These are phyloP conservation scores for Papilio machaon DNA, from an alignment of 1,140 invertebrate genomes.

Conservation along the genomic window DNA sequence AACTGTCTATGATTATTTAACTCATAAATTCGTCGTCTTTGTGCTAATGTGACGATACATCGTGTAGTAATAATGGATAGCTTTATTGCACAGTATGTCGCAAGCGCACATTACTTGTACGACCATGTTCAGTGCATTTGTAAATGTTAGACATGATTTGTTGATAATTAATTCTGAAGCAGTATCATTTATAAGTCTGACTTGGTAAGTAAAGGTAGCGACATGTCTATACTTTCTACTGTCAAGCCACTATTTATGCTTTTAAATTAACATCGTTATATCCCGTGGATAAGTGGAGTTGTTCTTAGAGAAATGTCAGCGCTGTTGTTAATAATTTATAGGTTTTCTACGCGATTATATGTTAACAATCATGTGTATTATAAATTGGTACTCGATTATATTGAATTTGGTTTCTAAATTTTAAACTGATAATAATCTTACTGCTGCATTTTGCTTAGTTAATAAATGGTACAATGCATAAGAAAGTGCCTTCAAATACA, in stretches of 20 bases:
- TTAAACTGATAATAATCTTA: neutral
- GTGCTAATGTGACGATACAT: conserved; percentile 36
- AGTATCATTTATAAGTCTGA: conserved; percentile 24
- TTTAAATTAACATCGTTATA: conserved; percentile 36
- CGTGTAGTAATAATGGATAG: conserved; percentile 29
- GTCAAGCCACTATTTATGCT: conserved; percentile 50
- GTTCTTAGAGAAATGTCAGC: conserved; percentile 28
- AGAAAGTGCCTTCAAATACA: neutral
- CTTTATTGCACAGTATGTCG: conserved; percentile 34
- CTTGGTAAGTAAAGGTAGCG: conserved; percentile 17
- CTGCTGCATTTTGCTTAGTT: neutral
- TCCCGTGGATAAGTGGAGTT: conserved; percentile 31
- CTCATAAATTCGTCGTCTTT: conserved; percentile 26
- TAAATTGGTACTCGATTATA: neutral
- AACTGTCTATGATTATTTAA: neutral
- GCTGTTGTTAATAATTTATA: conserved; percentile 20
- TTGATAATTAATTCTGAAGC: conserved; percentile 37
- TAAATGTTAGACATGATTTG: conserved; percentile 39
- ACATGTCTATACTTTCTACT: conserved; percentile 50
- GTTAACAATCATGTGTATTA: neutral
- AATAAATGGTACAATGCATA: neutral
- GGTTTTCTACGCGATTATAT: conserved; percentile 4
- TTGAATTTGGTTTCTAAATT: neutral
- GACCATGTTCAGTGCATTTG: conserved; percentile 17
- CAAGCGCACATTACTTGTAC: conserved; percentile 1